phyloP scores from a whole-genome alignment of 2,888 invertebrate genomes.

The Platycheirus rosarum region DNA sequence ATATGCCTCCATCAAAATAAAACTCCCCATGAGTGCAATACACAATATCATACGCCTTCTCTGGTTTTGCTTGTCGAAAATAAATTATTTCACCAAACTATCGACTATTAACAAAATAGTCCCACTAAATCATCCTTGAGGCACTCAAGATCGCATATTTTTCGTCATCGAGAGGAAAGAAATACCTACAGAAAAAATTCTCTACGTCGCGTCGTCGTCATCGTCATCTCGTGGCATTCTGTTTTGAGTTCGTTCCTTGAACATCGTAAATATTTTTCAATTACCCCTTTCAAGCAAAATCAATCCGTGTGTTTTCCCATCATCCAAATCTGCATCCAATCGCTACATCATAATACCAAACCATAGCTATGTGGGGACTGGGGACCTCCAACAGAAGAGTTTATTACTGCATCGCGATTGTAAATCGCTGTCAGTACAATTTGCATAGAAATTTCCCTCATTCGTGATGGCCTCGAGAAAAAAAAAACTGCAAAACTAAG shows the following conservation, averaged over 20 bases:
- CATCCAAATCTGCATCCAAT: slow-evolving; percentile 36
- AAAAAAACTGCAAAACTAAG: slow-evolving; percentile 14
- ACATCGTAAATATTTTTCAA: slow-evolving; percentile 57
- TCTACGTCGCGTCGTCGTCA: neutral
- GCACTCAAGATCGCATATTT: slow-evolving; percentile 2
- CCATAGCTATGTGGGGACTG: neutral
- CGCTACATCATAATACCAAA: slow-evolving; percentile 17
- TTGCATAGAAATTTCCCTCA: slow-evolving; percentile 63
- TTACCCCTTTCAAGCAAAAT: slow-evolving; percentile 53
- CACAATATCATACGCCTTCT: neutral
- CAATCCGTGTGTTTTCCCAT: slow-evolving; percentile 51
- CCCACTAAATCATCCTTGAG: slow-evolving; percentile 47
- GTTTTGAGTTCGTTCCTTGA: neutral
- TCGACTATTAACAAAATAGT: slow-evolving; percentile 51
- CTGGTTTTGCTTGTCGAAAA: slow-evolving; percentile 1
- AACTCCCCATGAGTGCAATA: too few species aligned
- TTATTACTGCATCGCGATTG: slow-evolving; percentile 35
- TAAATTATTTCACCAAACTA: slow-evolving; percentile 33
- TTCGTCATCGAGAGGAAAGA: neutral
- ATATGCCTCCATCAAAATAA: too few species aligned
- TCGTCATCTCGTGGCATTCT: neutral
- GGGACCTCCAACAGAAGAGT: slow-evolving; percentile 9
- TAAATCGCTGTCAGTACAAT: slow-evolving; percentile 29
- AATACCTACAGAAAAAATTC: slow-evolving; percentile 23
- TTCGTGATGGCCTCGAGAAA: slow-evolving; percentile 61